Base-by-base conservation (phyloP, 2,797 vertebrate genomes). In the Melanotaenia boesemani region DNA sequence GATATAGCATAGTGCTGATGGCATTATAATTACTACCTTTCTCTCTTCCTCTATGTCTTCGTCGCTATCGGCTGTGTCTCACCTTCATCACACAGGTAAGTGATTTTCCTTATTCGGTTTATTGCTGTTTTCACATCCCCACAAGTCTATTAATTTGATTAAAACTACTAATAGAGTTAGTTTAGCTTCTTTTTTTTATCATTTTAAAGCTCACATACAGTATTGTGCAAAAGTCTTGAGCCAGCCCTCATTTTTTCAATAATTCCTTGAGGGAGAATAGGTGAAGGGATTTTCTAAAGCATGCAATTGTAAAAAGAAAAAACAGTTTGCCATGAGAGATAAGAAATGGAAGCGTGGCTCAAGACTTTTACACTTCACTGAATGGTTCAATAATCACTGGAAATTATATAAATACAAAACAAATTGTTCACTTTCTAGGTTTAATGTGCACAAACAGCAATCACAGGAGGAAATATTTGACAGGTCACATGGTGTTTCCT, bases 31-130 rank as follows among this genome's bases (percentile, higher is more conserved):
- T 74, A 73, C 71, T 72, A 62, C 61, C 57, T 81, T 79, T 88
- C 20, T 82, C 74, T 88, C 58, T 71, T 61, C 39, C 66, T 71
- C 57, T 71, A 59, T 88, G 78, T 87, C 69, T 80, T 15, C 56
- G 82, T 79, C 39, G 46, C 72, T 57, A 30, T 57, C 63, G 79
- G 60, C 76, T 64, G 60, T 67, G 58, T 26, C 59, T 70, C 50
- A 2, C 54, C 81, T 72, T 85, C 79, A 59, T 78, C 77, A 58
- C 66, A 22, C 68, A 91, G 89, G 88, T 91, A 77, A 91, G 87
- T 83, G 63, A 69, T 70, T 69, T 65, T 62, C 52, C 34, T 48
- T 58, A 36, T 55, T 37, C 20, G 24, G 26, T 76, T 61, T 56
- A 61, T 65, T 6, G 64, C 22, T 37, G 7, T 26, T 62, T 72